phyloP scores from a whole-genome alignment of 2,797 vertebrate species.

The Lates japonicus region DNA sequence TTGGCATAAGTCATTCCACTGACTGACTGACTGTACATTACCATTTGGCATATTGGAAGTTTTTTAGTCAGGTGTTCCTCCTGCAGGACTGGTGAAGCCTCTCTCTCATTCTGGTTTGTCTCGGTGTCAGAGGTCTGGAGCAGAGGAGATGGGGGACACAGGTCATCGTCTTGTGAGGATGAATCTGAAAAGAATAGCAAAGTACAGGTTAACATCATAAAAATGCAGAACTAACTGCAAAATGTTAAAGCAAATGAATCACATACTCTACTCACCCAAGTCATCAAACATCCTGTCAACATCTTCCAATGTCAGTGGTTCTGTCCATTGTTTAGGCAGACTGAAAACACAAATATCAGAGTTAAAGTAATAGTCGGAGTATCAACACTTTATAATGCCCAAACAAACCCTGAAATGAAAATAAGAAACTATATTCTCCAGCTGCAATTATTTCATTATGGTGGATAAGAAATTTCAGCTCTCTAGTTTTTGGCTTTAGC shows the following conservation, averaged over 20 bases:
- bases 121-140: constrained; percentile 40
- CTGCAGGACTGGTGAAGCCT: background rate
- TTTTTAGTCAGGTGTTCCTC: background rate
- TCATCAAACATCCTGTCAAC: constrained; percentile 82
- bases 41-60: background rate
- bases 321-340: constrained; percentile 34
- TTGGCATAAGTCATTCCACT: background rate
- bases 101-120: constrained; percentile 4
- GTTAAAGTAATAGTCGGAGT: background rate
- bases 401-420: background rate
- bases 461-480: background rate
- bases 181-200: constrained; percentile 61
- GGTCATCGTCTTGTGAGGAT: constrained; percentile 3
- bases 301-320: constrained; percentile 53
- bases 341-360: constrained; percentile 63
- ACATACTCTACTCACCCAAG: constrained; percentile 72
- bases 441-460: background rate
- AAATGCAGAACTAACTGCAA: background rate
- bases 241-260: background rate
- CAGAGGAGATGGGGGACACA: constrained; percentile 38
- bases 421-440: background rate
- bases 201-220: background rate
- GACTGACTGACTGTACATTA: constrained; percentile 15
- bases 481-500: background rate
- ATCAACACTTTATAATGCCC: background rate